Evolutionary conservation across 2,888 invertebrate species (phyloP).

Genomic region (Notodonta dromedarius): DNA sequence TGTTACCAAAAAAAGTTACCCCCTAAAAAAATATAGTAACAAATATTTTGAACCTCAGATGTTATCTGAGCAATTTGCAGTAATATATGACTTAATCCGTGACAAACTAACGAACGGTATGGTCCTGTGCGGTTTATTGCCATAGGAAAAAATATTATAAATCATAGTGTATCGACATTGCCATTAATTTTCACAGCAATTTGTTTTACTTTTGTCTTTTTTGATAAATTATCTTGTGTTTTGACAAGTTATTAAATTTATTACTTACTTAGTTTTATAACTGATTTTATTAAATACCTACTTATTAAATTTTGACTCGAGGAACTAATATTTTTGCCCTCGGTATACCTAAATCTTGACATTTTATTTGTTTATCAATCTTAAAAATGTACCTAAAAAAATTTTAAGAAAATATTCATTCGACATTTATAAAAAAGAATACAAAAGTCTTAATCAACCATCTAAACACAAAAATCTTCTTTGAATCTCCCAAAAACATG

Average conservation of each 20-base stretch:
- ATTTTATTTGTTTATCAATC: not conserved
- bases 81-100: constrained; percentile 79
- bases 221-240: constrained; percentile 54
- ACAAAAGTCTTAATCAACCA: not conserved
- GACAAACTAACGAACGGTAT: constrained; percentile 28
- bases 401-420: not conserved
- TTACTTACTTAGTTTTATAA: not conserved
- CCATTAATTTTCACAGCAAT: constrained; percentile 57
- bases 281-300: no score
- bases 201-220: constrained; percentile 52
- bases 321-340: no score
- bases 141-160: constrained; percentile 34
- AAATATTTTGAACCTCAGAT: constrained; percentile 51
- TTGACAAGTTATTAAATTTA: constrained; percentile 5
- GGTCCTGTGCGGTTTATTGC: constrained; percentile 22
- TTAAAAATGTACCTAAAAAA: not conserved
- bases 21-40: constrained; percentile 23
- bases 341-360: not conserved
- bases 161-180: constrained; percentile 29
- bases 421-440: not conserved
- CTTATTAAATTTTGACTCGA: no score
- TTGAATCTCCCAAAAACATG: constrained; percentile 16
- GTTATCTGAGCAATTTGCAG: constrained; percentile 74
- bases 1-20: constrained; percentile 12
- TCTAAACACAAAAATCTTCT: not conserved